Evolutionary conservation across 2,888 invertebrate genomes (phyloP).

Genomic region (Xestobium rufovillosum): DNA sequence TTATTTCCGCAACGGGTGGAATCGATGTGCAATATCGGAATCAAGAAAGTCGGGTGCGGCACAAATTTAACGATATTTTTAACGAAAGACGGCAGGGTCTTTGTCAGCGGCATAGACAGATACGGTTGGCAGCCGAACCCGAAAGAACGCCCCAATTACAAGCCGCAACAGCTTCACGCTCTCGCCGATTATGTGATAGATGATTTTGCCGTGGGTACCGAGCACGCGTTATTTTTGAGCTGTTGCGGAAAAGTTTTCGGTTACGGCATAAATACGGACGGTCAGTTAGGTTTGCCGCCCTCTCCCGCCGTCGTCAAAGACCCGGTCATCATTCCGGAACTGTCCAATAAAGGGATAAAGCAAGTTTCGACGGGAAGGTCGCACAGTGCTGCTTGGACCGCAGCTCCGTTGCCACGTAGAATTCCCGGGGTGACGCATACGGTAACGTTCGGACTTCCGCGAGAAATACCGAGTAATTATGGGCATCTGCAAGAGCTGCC

Average conservation of each 20-base stretch:
- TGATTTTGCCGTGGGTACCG: conserved; percentile 55
- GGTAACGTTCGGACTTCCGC: conserved; percentile 47
- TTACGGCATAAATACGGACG: conserved; percentile 59
- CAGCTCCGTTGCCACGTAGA: conserved; percentile 46
- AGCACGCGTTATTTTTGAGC: conserved; percentile 52
- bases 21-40: conserved; percentile 46
- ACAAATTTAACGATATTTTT: conserved; percentile 56
- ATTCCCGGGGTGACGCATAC: conserved; percentile 47
- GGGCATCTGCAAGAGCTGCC: conserved; percentile 46
- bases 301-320: conserved; percentile 47
- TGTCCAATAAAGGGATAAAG: conserved; percentile 48
- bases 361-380: conserved; percentile 57
- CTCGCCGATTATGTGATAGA: conserved; percentile 47
- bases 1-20: conserved; percentile 49
- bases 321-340: conserved; percentile 47
- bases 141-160: conserved; percentile 44
- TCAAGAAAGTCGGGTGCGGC: conserved; percentile 56
- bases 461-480: conserved; percentile 51
- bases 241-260: conserved; percentile 51
- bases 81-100: conserved; percentile 51
- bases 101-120: conserved; percentile 54
- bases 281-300: conserved; percentile 53
- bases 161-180: conserved; percentile 47
- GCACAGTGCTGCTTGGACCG: conserved; percentile 58
- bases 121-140: conserved; percentile 51